phyloP scores from a whole-genome alignment of 2,113 vertebrate species.

The Trinectes maculatus region DNA sequence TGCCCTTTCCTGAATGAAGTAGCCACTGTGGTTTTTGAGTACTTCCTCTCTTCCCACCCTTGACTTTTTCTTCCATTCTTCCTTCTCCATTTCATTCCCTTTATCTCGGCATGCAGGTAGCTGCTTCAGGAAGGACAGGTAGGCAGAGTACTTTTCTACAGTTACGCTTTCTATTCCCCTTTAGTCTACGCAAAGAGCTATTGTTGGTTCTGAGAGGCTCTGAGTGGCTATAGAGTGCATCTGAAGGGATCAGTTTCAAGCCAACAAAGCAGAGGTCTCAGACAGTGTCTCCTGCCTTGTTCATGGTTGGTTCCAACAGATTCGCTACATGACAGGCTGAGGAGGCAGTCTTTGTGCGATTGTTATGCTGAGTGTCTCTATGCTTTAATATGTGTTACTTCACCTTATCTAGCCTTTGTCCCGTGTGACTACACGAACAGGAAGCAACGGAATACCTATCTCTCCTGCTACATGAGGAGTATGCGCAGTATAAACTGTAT shows the following conservation, averaged over 20 bases:
- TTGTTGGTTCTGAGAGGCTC: slow-evolving; percentile 72
- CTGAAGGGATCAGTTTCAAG: slow-evolving; percentile 66
- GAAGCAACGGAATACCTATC: slow-evolving; percentile 28
- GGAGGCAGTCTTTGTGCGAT: slow-evolving; percentile 11
- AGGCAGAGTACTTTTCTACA: slow-evolving; percentile 56
- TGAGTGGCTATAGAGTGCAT: slow-evolving; percentile 70
- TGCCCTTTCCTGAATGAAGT: slow-evolving; percentile 53
- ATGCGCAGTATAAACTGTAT: slow-evolving; percentile 5
- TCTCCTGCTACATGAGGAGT: slow-evolving; percentile 9
- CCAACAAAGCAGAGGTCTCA: slow-evolving; percentile 72
- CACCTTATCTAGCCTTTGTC: slow-evolving; percentile 36
- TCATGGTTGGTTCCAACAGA: slow-evolving; percentile 46
- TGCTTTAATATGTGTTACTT: slow-evolving; percentile 12
- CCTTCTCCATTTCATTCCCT: slow-evolving; percentile 33
- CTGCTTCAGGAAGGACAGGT: slow-evolving; percentile 62
- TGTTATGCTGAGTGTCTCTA: neutral
- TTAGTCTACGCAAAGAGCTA: slow-evolving; percentile 58
- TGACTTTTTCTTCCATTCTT: slow-evolving; percentile 53
- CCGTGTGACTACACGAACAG: slow-evolving; percentile 13
- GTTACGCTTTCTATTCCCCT: slow-evolving; percentile 62
- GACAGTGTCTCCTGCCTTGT: slow-evolving; percentile 66
- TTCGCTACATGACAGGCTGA: slow-evolving; percentile 56
- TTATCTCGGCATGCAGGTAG: slow-evolving; percentile 64
- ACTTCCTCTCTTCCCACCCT: slow-evolving; percentile 55
- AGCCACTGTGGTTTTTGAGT: slow-evolving; percentile 58